Evolutionary conservation across 2,113 vertebrate species (phyloP).

Genomic region (Salminus brasiliensis): DNA sequence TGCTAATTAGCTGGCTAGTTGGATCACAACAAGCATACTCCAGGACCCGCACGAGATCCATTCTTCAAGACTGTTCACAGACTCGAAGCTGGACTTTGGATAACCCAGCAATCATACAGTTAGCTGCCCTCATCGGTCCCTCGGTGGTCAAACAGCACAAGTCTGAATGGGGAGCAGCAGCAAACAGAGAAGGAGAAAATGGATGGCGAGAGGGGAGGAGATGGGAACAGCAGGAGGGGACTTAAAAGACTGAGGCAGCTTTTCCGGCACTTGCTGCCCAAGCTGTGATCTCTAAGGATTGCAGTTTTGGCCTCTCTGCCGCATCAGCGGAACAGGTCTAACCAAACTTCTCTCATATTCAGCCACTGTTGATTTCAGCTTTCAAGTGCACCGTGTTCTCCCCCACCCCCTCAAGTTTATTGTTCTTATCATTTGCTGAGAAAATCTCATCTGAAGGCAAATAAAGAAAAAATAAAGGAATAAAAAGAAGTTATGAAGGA

Average conservation of each 20-base stretch:
- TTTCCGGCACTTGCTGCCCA: conserved; percentile 2
- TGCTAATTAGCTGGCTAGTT: not conserved
- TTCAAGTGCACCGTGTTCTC: not conserved
- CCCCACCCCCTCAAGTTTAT: not conserved
- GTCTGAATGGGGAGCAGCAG: not conserved
- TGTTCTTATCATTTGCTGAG: conserved; percentile 25
- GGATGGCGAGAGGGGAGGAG: not conserved
- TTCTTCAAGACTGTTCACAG: not conserved
- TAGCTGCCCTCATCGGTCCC: not conserved
- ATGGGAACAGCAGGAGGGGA: conserved; percentile 8
- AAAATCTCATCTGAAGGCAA: conserved; percentile 30
- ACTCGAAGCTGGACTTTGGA: not conserved
- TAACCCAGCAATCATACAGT: not conserved
- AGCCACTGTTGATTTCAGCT: conserved; percentile 1
- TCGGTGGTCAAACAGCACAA: not conserved
- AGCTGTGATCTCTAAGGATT: not conserved
- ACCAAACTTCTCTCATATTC: conserved; percentile 1
- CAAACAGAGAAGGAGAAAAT: conserved; percentile 6
- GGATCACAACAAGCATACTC: too few species aligned
- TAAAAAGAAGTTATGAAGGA: conserved; percentile 71
- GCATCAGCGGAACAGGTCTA: conserved; percentile 18
- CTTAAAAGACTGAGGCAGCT: conserved; percentile 2
- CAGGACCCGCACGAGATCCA: too few species aligned
- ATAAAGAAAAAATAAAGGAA: conserved; percentile 44
- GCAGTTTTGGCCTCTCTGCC: conserved; percentile 3